Evolutionary conservation across 2,888 invertebrate species (phyloP).

Genomic region (Trachelus troglodyta): DNA sequence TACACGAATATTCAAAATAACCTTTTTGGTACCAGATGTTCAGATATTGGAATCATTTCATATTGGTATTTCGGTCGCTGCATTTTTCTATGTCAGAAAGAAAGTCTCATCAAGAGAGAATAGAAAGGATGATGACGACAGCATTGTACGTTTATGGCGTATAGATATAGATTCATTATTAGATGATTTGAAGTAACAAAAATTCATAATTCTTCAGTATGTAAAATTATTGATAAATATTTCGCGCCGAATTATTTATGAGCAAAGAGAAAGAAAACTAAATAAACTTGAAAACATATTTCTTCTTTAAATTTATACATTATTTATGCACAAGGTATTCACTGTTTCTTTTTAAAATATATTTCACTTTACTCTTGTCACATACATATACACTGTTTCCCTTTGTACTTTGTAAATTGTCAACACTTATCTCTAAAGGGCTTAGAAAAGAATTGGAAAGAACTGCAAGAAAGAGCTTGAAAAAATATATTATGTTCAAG

Average conservation of each 20-base stretch:
- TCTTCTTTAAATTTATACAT: not conserved
- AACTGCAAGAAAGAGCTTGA: not conserved
- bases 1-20: not conserved
- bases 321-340: not conserved
- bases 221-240: not conserved
- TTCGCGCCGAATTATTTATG: not conserved
- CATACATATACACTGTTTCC: not conserved
- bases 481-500: not conserved
- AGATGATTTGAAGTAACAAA: not conserved
- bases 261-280: not conserved
- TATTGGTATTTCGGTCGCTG: not conserved
- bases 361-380: no score
- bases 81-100: not conserved
- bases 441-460: not conserved
- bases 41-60: not conserved
- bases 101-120: not conserved
- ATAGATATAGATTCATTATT: not conserved
- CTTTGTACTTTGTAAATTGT: not conserved
- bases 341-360: no score
- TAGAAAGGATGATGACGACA: not conserved
- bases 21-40: not conserved
- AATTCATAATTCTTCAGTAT: not conserved
- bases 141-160: not conserved
- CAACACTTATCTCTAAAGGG: not conserved
- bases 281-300: not conserved